phyloP scores from a whole-genome alignment of 1,140 invertebrate species.

The Calliphora vicina region DNA sequence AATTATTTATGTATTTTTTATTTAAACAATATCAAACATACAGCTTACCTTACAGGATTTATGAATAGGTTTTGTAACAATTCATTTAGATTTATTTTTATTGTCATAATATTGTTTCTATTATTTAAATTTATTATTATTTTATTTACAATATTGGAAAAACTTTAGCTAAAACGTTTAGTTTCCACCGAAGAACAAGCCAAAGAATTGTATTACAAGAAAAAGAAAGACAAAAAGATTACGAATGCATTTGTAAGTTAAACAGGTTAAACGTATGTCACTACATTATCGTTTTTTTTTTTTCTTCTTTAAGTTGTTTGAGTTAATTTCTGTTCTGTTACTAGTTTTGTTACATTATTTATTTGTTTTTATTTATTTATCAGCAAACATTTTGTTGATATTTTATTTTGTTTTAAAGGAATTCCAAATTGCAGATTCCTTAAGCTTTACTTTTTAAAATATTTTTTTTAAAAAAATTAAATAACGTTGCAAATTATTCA shows the following conservation, averaged over 20 bases:
- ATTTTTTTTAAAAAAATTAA: neutral
- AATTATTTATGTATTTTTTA: constrained; percentile 1
- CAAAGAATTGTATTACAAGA: constrained; percentile 36
- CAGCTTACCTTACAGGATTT: constrained; percentile 22
- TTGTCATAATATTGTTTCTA: neutral
- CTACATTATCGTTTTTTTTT: constrained; percentile 34
- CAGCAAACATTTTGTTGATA: neutral
- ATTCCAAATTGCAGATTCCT: neutral
- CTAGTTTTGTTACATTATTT: neutral
- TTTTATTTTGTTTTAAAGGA: neutral
- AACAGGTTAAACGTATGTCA: constrained; percentile 21
- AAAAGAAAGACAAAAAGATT: constrained; percentile 27
- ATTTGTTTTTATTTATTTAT: constrained; percentile 7
- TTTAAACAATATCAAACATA: neutral
- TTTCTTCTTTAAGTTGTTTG: neutral
- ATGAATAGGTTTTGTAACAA: constrained; percentile 12
- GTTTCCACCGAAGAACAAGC: constrained; percentile 52
- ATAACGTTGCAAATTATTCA: neutral
- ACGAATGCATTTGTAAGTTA: constrained; percentile 50
- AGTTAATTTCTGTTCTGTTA: constrained; percentile 8
- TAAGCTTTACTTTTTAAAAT: neutral
- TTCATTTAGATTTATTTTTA: neutral
- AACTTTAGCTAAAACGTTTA: constrained; percentile 51
- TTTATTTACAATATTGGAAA: neutral
- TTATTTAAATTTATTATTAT: constrained; percentile 2